These are phyloP conservation scores for Vireo griseus DNA, from an alignment of 2,797 vertebrate species.

Conservation along the genomic window DNA sequence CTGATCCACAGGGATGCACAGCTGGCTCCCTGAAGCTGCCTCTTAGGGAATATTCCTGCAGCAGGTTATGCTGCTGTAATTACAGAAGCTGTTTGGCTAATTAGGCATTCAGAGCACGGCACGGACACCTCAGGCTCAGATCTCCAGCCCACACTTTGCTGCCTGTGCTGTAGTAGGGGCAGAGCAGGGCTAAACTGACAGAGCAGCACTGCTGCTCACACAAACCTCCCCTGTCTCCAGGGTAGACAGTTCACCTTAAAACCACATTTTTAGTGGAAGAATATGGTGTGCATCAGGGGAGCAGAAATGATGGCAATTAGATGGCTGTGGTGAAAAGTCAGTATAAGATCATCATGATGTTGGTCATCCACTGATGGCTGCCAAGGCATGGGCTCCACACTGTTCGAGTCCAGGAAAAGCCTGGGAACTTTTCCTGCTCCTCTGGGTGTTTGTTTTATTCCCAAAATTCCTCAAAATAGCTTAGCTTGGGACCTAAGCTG, in stretches of 20 bases:
- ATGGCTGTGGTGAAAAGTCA: accelerated
- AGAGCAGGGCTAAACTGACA: not conserved
- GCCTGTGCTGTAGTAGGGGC: not conserved
- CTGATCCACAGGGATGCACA: accelerated
- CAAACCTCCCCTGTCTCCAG: accelerated
- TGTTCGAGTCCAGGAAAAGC: too few species aligned
- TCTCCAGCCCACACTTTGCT: not conserved
- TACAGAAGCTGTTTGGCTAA: not conserved
- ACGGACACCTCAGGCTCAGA: accelerated
- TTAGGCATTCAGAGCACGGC: not conserved
- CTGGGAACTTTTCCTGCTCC: too few species aligned
- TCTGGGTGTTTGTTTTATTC: too few species aligned
- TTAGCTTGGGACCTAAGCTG: too few species aligned
- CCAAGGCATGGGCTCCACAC: not conserved
- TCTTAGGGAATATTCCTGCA: not conserved
- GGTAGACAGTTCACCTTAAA: not conserved
- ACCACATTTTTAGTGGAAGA: not conserved
- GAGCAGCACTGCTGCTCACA: not conserved
- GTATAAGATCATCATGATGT: not conserved
- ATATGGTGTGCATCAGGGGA: not conserved
- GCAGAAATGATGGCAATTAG: too few species aligned
- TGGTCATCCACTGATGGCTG: not conserved
- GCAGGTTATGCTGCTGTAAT: not conserved
- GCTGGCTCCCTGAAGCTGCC: accelerated
- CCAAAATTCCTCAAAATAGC: too few species aligned